A percentile compares a stretch with the other conserved stretches of the same genome.
phyloP scores from a whole-genome alignment of 2,113 vertebrate species.

The Leptobrachium ailaonicum region DNA sequence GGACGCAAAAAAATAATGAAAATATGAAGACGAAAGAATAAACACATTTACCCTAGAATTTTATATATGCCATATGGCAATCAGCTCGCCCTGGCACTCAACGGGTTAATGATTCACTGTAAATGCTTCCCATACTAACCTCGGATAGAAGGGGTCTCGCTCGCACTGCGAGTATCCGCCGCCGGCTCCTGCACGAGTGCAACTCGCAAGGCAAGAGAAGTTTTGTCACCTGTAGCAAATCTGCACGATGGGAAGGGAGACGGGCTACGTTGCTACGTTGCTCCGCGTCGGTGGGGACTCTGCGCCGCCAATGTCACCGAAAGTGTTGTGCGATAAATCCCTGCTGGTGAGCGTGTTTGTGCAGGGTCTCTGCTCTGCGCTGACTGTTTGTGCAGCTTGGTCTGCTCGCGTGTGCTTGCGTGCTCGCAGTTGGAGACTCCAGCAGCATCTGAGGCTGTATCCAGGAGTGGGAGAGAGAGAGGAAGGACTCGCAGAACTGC shows the following conservation, averaged over 20 bases:
- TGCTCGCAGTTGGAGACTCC: conserved; percentile 14
- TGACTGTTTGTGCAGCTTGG: conserved; percentile 13
- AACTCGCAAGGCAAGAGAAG: neutral
- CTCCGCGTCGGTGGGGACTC: neutral
- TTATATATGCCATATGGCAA: no score
- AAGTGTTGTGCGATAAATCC: neutral
- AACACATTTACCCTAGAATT: no score
- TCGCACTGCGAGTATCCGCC: neutral
- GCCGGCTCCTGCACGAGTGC: neutral
- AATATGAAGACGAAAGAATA: no score
- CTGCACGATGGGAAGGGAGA: neutral
- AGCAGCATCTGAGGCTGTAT: conserved; percentile 23
- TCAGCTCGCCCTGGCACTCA: neutral
- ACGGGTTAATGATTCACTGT: neutral
- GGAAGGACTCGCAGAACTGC: conserved; percentile 24
- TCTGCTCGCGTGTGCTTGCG: neutral
- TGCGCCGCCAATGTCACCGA: neutral
- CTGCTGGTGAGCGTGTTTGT: neutral
- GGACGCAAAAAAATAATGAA: no score
- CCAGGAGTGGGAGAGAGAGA: conserved; percentile 13
- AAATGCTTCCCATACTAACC: neutral
- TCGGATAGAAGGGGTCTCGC: neutral
- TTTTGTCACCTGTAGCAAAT: conserved; percentile 27
- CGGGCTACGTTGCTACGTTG: neutral
- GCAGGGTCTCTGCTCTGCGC: neutral